A percentile compares a stretch with the other conserved stretches of the same genome.
phyloP scores from a whole-genome alignment of 2,888 invertebrate genomes.

The Morpho deidamia region DNA sequence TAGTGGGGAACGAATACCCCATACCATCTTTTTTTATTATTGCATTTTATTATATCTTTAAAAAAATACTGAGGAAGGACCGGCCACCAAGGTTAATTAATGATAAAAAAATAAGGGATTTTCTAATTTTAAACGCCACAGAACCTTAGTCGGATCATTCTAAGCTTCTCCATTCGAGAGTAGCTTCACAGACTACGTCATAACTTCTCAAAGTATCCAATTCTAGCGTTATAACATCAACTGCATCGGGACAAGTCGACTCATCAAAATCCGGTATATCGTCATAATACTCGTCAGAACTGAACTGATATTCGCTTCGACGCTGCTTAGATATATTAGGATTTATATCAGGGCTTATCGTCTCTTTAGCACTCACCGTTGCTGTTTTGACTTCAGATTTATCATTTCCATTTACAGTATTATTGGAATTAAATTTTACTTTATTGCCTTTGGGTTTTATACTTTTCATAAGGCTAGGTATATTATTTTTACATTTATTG shows the following conservation, averaged over 20 bases:
- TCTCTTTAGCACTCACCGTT: constrained; percentile 6
- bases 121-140: too few species aligned
- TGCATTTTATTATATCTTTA: too few species aligned
- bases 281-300: constrained; percentile 59
- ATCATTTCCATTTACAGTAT: constrained; percentile 1
- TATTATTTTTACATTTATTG: constrained; percentile 31
- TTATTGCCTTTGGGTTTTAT: constrained; percentile 1
- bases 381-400: constrained; percentile 19
- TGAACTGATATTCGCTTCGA: constrained; percentile 53
- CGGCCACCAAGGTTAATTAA: too few species aligned
- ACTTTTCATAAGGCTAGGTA: constrained; percentile 4
- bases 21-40: too few species aligned
- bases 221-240: constrained; percentile 44
- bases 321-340: constrained; percentile 25
- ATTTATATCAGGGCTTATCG: not conserved
- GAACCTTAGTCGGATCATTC: constrained; percentile 20
- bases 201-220: constrained; percentile 46
- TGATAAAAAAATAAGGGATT: too few species aligned
- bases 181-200: constrained; percentile 51
- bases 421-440: constrained; percentile 16
- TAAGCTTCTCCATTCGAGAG: constrained; percentile 51
- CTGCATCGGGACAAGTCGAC: constrained; percentile 37
- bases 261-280: constrained; percentile 40
- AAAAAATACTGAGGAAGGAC: too few species aligned
- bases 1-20: too few species aligned